Evolutionary conservation across 2,797 vertebrate species (phyloP).

Genomic region (Lagorchestes hirsutus): DNA sequence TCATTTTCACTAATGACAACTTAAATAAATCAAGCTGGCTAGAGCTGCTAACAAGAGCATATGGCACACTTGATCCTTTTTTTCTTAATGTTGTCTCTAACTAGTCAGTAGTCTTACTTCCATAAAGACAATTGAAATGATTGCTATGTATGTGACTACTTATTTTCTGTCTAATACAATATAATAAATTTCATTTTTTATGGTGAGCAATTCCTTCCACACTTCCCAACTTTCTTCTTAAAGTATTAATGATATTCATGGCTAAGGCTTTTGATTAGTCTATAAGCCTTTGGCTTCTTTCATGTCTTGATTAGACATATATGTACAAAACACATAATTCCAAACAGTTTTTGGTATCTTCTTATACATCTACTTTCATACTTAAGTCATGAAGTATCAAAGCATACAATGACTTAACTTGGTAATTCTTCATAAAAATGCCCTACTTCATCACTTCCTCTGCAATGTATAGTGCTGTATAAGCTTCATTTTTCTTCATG

Average conservation of each 20-base stretch:
- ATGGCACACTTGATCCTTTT: not conserved
- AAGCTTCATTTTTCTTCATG: not conserved
- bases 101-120: not conserved
- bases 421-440: not conserved
- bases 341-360: not conserved
- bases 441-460: not conserved
- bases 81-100: not conserved
- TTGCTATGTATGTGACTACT: not conserved
- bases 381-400: not conserved
- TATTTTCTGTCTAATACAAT: not conserved
- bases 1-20: not conserved
- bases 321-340: not conserved
- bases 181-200: not conserved
- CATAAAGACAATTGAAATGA: not conserved
- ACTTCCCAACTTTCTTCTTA: not conserved
- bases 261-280: not conserved
- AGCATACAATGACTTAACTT: not conserved
- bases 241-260: not conserved
- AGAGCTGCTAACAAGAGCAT: not conserved
- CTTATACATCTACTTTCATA: not conserved
- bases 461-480: not conserved
- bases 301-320: not conserved
- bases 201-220: not conserved
- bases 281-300: not conserved
- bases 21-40: not conserved